A percentile compares a stretch with the other conserved stretches of the same genome.
Evolutionary conservation across 1,140 invertebrate genomes (phyloP).

Genomic region (Zophobas atratus): DNA sequence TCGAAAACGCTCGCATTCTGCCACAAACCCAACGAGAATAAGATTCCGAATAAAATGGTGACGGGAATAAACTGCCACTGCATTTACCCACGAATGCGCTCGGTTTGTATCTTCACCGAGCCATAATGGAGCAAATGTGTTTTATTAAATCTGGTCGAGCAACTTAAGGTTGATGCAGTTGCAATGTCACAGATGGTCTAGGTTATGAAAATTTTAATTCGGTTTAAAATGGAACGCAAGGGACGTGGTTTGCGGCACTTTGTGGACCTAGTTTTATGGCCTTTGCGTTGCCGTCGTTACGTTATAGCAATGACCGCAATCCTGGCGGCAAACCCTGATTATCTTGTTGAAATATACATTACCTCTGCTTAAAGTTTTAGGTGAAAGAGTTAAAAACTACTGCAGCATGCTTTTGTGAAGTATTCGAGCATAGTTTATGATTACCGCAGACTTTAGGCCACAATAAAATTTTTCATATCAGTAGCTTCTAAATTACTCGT

Average conservation of each 20-base stretch:
- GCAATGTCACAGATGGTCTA: not conserved
- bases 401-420: too few species aligned
- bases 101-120: not conserved
- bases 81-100: too few species aligned
- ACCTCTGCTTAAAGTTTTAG: not conserved
- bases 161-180: not conserved
- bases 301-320: constrained; percentile 4
- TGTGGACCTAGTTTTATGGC: constrained; percentile 16
- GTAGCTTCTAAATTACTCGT: too few species aligned
- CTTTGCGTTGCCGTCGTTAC: not conserved
- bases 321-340: not conserved
- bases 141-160: constrained; percentile 5
- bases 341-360: constrained; percentile 1
- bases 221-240: not conserved
- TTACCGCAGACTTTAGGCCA: too few species aligned
- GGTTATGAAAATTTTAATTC: constrained; percentile 18
- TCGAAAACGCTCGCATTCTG: not conserved
- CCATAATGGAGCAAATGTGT: not conserved
- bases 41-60: not conserved
- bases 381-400: too few species aligned
- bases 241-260: constrained; percentile 6
- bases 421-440: too few species aligned
- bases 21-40: not conserved
- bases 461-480: too few species aligned
- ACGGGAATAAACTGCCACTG: not conserved